Evolutionary conservation across 2,113 vertebrate species (phyloP).

Genomic region (Bettongia penicillata): DNA sequence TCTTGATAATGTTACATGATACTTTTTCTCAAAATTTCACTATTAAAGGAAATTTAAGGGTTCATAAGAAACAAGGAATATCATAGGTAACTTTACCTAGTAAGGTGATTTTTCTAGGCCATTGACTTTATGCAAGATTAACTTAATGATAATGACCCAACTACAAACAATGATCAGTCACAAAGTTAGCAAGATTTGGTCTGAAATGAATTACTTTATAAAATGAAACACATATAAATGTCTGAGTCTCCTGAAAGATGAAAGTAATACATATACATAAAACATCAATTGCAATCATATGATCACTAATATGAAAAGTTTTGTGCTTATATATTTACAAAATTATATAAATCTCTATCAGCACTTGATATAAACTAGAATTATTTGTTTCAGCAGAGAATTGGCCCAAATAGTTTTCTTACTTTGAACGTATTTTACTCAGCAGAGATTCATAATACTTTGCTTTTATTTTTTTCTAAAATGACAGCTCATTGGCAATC

Average conservation of each 20-base stretch:
- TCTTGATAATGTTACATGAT: neutral
- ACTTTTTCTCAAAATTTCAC: neutral
- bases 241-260: neutral
- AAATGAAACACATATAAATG: neutral
- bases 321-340: neutral
- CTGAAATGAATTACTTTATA: neutral
- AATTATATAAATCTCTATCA: neutral
- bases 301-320: neutral
- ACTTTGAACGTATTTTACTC: neutral
- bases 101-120: neutral
- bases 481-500: neutral
- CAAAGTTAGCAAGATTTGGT: neutral
- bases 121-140: neutral
- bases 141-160: neutral
- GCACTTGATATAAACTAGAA: neutral
- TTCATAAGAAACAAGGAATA: neutral
- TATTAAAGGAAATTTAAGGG: neutral
- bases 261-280: neutral
- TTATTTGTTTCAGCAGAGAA: neutral
- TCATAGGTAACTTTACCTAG: neutral
- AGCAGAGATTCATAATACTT: neutral
- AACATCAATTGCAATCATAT: neutral
- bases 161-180: conserved; percentile 5
- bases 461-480: neutral
- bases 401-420: neutral